A percentile compares a stretch with the other conserved stretches of the same genome.
These are phyloP conservation scores for Oxyscelio sp. DNA, from an alignment of 2,888 invertebrate genomes.

Conservation along the genomic window DNA sequence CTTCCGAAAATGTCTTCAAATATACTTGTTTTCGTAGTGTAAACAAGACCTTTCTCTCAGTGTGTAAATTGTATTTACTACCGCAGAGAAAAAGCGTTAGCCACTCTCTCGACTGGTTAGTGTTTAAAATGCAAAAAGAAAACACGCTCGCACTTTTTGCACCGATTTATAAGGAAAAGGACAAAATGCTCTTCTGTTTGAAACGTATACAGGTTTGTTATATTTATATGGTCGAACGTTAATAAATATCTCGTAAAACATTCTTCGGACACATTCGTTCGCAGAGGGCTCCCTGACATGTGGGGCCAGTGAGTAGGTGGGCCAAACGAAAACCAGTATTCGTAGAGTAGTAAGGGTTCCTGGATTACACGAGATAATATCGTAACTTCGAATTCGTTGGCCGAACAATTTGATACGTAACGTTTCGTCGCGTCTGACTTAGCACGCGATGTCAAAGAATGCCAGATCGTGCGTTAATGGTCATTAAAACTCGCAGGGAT, in stretches of 20 bases:
- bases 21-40: too few species aligned
- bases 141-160: constrained; percentile 9
- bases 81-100: too few species aligned
- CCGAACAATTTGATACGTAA: constrained; percentile 68
- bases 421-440: constrained; percentile 69
- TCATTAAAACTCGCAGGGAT: constrained; percentile 60
- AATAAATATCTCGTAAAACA: constrained; percentile 56
- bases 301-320: constrained; percentile 58
- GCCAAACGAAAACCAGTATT: constrained; percentile 73
- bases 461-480: constrained; percentile 54
- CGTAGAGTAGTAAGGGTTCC: constrained; percentile 67
- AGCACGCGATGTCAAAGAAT: constrained; percentile 67
- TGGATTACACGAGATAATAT: constrained; percentile 82
- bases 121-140: too few species aligned
- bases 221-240: constrained; percentile 30
- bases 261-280: constrained; percentile 51
- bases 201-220: constrained; percentile 19
- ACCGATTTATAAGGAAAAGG: background rate
- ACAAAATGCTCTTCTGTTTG: background rate
- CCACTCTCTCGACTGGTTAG: too few species aligned
- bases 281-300: constrained; percentile 48
- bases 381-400: constrained; percentile 74
- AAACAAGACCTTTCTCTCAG: too few species aligned
- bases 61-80: too few species aligned
- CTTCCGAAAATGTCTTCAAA: too few species aligned